Conservation (phyloP, 2,888 invertebrate species). For the Drosophila tanythrix region DNA sequence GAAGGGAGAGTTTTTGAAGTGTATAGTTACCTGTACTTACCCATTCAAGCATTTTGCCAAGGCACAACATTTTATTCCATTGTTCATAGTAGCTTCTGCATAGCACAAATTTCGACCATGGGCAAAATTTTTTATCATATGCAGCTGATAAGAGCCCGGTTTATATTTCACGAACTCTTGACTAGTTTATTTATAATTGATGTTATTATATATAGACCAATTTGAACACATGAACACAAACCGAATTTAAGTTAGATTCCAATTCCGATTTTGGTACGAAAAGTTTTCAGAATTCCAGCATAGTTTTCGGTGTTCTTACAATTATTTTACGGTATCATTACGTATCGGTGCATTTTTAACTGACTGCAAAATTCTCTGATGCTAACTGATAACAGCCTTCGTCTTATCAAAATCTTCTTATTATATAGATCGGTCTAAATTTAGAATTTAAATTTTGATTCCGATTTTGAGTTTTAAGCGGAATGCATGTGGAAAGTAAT, state of each 20-base stretch:
- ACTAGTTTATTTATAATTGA: not conserved
- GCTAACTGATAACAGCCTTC: not conserved
- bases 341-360: too few relatives aligned
- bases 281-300: not conserved
- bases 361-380: not conserved
- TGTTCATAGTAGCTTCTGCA: not conserved
- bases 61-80: not conserved
- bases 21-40: not conserved
- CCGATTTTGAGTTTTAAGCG: not conserved
- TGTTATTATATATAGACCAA: not conserved
- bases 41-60: not conserved
- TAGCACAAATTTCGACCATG: not conserved
- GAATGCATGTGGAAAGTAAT: accelerated
- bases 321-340: not conserved
- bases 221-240: too few relatives aligned
- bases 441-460: not conserved
- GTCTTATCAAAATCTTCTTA: not conserved
- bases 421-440: not conserved
- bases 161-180: not conserved
- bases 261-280: not conserved
- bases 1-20: not conserved
- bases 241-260: not conserved
- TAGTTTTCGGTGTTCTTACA: accelerated
- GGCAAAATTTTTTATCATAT: not conserved
- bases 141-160: not conserved